phyloP scores from a whole-genome alignment of 1,140 invertebrate genomes.

The Drosophila kurseongensis region DNA sequence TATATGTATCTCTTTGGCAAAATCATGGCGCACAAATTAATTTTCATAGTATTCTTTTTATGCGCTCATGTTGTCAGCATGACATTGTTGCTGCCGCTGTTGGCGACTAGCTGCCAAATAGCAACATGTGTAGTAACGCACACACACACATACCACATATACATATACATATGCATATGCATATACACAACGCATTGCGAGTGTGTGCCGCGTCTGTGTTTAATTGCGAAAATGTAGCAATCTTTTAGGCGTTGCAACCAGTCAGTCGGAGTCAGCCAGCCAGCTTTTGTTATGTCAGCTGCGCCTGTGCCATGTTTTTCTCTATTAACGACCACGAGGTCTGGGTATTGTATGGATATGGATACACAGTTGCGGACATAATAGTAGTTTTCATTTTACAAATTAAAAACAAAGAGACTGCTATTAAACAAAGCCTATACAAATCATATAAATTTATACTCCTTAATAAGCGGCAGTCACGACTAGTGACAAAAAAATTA shows the following conservation, averaged over 20 bases:
- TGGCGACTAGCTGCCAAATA: slow-evolving; percentile 54
- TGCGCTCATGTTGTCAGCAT: slow-evolving; percentile 76
- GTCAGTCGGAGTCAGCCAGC: slow-evolving; percentile 46
- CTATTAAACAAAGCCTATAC: too few species aligned
- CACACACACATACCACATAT: slow-evolving; percentile 25
- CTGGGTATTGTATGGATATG: slow-evolving; percentile 3
- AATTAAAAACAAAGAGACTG: not conserved
- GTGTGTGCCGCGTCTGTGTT: slow-evolving; percentile 51
- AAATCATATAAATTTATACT: too few species aligned
- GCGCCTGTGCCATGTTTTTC: slow-evolving; percentile 68
- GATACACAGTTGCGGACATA: not conserved
- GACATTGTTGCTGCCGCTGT: slow-evolving; percentile 56
- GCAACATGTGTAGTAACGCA: slow-evolving; percentile 67
- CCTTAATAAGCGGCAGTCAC: too few species aligned
- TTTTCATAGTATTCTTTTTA: slow-evolving; percentile 64
- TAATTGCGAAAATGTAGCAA: slow-evolving; percentile 82
- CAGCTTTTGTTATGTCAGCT: slow-evolving; percentile 74
- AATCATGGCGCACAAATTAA: slow-evolving; percentile 71
- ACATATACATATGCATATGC: not conserved
- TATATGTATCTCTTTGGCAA: slow-evolving; percentile 29
- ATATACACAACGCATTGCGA: slow-evolving; percentile 11
- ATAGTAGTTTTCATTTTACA: too few species aligned
- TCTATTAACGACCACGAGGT: slow-evolving; percentile 61
- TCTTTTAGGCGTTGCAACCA: slow-evolving; percentile 71
- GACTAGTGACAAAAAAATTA: too few species aligned